These are phyloP conservation scores for Colletes gigas DNA, from an alignment of 1,140 invertebrate species.

Conservation along the genomic window DNA sequence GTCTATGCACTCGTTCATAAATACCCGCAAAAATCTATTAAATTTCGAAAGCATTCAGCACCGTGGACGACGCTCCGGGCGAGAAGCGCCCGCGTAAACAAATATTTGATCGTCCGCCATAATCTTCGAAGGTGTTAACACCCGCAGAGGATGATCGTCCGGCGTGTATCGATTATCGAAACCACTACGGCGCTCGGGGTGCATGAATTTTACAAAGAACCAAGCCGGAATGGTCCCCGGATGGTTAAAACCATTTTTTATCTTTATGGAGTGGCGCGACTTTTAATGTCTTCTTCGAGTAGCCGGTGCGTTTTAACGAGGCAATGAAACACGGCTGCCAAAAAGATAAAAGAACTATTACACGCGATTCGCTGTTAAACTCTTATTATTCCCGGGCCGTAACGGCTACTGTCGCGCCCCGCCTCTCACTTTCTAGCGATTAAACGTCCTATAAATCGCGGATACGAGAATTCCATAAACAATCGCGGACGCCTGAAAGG, in stretches of 20 bases:
- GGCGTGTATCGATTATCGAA: constrained; percentile 10
- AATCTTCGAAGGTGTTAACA: too few species aligned
- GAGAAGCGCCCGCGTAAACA: too few species aligned
- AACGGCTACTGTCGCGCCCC: not conserved
- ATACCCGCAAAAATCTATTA: too few species aligned
- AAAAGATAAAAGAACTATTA: constrained; percentile 55
- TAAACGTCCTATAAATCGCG: constrained; percentile 2
- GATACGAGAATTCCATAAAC: not conserved
- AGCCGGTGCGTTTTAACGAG: constrained; percentile 51
- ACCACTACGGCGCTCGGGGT: not conserved
- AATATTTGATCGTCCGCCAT: too few species aligned
- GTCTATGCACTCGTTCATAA: too few species aligned
- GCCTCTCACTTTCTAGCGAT: not conserved
- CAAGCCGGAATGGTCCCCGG: not conserved
- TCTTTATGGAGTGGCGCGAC: constrained; percentile 38
- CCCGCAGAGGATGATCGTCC: not conserved
- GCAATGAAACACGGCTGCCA: constrained; percentile 54
- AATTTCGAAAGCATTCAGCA: too few species aligned
- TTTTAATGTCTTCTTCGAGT: constrained; percentile 45
- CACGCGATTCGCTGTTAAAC: constrained; percentile 26
- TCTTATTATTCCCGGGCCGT: constrained; percentile 15
- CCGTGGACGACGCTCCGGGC: too few species aligned
- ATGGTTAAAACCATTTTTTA: constrained; percentile 52
- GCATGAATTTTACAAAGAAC: not conserved
- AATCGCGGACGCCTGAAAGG: not conserved